Percentiles rank a stretch among this genome's conserved stretches.
Conservation (phyloP, 2,113 vertebrate species). For the Oreochromis niloticus region DNA sequence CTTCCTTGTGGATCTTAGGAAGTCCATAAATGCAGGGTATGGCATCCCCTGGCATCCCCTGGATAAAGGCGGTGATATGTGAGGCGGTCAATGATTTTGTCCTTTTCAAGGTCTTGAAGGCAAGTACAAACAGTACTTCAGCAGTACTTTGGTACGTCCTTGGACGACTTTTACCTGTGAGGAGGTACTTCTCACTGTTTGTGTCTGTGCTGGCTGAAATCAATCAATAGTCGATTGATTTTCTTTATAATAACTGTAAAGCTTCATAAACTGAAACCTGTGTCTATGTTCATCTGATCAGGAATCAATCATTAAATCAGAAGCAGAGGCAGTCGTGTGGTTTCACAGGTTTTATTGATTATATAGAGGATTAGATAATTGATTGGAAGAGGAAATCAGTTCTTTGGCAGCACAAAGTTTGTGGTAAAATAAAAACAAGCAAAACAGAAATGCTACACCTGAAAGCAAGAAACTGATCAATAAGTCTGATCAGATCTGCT, state of each 20-base stretch:
- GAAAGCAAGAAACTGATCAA: not conserved
- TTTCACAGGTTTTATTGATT: slow-evolving; percentile 19
- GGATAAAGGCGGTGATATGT: too few species aligned
- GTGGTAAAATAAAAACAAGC: not conserved
- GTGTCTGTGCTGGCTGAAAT: not conserved
- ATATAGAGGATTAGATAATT: not conserved
- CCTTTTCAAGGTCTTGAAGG: too few species aligned
- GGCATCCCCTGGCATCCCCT: too few species aligned
- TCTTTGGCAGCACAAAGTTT: slow-evolving; percentile 40
- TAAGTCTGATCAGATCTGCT: not conserved
- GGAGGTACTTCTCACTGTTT: not conserved
- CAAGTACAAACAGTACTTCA: not conserved
- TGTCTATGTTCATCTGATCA: not conserved
- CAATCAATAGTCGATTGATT: not conserved
- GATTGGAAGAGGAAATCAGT: not conserved
- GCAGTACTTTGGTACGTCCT: not conserved
- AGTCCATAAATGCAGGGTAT: too few species aligned
- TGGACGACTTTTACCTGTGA: not conserved
- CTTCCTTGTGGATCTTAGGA: too few species aligned
- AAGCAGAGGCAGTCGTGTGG: not conserved
- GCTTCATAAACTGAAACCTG: not conserved
- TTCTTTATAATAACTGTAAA: not conserved
- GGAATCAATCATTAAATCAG: not conserved
- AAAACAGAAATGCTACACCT: not conserved
- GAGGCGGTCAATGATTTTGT: too few species aligned